Base-by-base conservation (phyloP, 2,888 invertebrate genomes). In the Athalia circularis region DNA sequence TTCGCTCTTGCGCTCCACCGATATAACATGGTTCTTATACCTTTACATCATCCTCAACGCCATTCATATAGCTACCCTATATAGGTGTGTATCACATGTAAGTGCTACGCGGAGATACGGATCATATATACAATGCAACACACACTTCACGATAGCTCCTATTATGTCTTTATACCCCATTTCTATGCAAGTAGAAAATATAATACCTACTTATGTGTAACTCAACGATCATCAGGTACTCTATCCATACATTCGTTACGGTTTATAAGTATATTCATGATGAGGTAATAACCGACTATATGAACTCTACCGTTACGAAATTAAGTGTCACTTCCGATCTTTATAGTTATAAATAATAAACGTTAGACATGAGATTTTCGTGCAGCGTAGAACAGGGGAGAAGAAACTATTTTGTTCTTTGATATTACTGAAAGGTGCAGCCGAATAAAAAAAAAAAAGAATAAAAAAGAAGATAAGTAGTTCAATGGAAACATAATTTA, bases 201-300 rank as follows among this genome's bases (percentile, higher is more conserved):
- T 45, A 47, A 72, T 11, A 57, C 47, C 59, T 43, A 52, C 52
- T 68, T 54, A 68, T 52, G 68, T 29, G 68, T 43, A 43, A 52
- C 52, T 43, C 3, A 54, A 68, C 54, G 72, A 72, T 59, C 59
- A 59, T 68, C n/a, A 29, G 29, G 29, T 59, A 72, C 57, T 45
- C 29, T 65, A 57, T 72, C 72, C 59, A 57, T 47, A 7, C n/a
- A 15, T 72, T 72, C 72, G 72, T 6, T 15, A 72, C 72, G 59
- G 72, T 72, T 48, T 29, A 29, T 29, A 29, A 15, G n/a, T n/a
- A 47, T 72, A 72, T 72, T 72, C 72, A 72, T 47, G 57, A 72
- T 15, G 43, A 43, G 5, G 59, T 68, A 54, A 57, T 72, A 59
- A 59, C 59, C 45, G 45, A 57, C 59, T 47, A 29, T 29, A 29